phyloP scores from a whole-genome alignment of 2,888 invertebrate genomes.

The Philaethria dido region DNA sequence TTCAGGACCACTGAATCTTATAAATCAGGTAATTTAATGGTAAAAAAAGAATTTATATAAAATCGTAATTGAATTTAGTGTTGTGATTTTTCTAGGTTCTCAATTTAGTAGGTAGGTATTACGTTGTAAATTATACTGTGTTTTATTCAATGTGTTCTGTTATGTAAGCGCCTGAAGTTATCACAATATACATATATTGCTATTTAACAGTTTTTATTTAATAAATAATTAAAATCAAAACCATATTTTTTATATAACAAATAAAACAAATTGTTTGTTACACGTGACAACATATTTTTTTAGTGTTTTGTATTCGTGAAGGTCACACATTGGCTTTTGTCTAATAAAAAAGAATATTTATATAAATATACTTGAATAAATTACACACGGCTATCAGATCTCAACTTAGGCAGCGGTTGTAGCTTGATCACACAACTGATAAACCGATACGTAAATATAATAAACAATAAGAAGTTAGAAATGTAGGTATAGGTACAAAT shows the following conservation, averaged over 20 bases:
- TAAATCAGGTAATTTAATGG: slow-evolving; percentile 60
- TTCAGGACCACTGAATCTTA: slow-evolving; percentile 70
- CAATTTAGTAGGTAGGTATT: too few species aligned
- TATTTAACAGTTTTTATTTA: not conserved
- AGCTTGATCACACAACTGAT: not conserved
- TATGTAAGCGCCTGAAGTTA: not conserved
- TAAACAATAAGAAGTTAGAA: not conserved
- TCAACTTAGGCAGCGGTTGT: not conserved
- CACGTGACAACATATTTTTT: too few species aligned
- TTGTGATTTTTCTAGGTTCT: not conserved
- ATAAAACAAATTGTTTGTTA: too few species aligned
- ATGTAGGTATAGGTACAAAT: not conserved
- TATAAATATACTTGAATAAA: not conserved
- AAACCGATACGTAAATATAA: not conserved
- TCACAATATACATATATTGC: not conserved
- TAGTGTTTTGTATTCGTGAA: too few species aligned
- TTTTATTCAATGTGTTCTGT: not conserved
- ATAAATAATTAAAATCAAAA: not conserved
- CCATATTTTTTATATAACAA: not conserved
- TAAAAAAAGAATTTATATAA: not conserved
- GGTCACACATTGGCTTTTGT: not conserved
- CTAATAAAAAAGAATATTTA: not conserved
- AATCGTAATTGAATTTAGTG: not conserved
- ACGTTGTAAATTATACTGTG: not conserved
- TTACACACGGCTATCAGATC: too few species aligned